phyloP scores from a whole-genome alignment of 2,797 vertebrate genomes.

The Malurus leucopterus region DNA sequence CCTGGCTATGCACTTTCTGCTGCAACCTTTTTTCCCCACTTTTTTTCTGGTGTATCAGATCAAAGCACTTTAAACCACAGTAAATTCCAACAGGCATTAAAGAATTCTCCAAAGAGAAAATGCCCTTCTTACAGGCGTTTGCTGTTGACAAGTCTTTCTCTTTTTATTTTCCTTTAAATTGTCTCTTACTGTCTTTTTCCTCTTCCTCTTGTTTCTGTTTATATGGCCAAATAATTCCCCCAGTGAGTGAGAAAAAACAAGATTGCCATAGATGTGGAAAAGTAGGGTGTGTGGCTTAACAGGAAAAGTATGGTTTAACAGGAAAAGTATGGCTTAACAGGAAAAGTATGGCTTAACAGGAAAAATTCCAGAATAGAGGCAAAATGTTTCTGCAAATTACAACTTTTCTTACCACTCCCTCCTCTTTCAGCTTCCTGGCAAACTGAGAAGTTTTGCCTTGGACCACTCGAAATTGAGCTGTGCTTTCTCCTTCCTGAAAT shows the following conservation, averaged over 20 bases:
- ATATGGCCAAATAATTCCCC: background rate
- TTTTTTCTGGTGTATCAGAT: background rate
- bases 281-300: background rate
- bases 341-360: background rate
- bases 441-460: background rate
- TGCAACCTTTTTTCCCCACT: background rate
- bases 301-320: no score
- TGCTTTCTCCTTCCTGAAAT: background rate
- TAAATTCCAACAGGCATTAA: background rate
- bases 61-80: background rate
- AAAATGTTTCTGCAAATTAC: background rate
- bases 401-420: background rate
- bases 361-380: background rate
- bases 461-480: background rate
- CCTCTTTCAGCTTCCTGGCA: background rate
- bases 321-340: no score
- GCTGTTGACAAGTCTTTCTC: rapidly evolving
- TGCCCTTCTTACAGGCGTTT: background rate
- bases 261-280: background rate
- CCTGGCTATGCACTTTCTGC: background rate
- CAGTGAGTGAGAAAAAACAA: background rate
- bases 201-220: background rate
- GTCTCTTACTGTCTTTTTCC: background rate
- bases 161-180: background rate
- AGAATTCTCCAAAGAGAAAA: background rate